Evolutionary conservation across 2,888 invertebrate species (phyloP), one percentile per base, ranked within the genome.

Genomic region (Apamea monoglypha): DNA sequence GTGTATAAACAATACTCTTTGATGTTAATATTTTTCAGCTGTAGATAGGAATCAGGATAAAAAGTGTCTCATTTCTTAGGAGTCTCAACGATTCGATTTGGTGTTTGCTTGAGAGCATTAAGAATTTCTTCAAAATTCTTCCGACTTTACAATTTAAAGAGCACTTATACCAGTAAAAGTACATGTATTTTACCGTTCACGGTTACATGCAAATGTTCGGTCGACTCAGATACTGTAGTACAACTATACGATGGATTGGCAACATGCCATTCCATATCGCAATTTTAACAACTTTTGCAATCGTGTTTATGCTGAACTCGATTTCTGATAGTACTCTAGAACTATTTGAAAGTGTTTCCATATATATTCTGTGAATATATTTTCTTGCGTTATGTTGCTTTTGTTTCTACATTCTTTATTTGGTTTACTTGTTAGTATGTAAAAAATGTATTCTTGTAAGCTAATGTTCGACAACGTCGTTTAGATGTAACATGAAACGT

Each of bases 1-100:
- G 78, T 89, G 81, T 90, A 85, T 86, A 88, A 83, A 88, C 61
- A 85, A 85, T 89, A 90, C 75, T 88, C 80, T 89, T 83, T 87
- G 88, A 81, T 84, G 80, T 89, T 87, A 79, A 87, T 78, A 44
- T 69, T 80, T 86, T 86, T 89, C 88, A 90, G 89, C 89, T 89
- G 85, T 87, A 82, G 73, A 76, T 90, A 85, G 73, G 56, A 80
- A 69, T 50, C 3, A 36, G 1, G 18, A 10, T 40, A 18, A 21
- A 16, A 47, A 25, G 1, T 5, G 0, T 50, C 2, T 18, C 2
- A 63, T 78, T 71, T 61, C 29, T 66, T n/a, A 10, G 5, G 32
- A 40, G 6, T 1, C 7, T 40, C 16, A 6, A 50, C 1, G 3
- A 71, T 61, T 32, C 56, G 7, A 5, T n/a, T 40, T 4, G n/a